Base-by-base conservation (phyloP, 2,797 vertebrate species). In the Chelonia mydas region DNA sequence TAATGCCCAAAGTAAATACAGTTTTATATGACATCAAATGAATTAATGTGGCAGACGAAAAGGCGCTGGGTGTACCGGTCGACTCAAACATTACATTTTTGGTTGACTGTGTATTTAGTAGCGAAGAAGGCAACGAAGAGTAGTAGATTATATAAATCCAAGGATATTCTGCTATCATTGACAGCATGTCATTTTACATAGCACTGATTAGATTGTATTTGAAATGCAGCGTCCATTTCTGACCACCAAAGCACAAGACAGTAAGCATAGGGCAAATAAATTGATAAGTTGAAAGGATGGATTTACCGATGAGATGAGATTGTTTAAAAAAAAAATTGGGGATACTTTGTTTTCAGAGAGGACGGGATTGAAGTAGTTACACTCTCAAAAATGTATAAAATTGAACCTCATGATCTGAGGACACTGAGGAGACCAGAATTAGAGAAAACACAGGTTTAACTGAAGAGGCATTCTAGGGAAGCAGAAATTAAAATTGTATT, bases 131-230 rank as follows among this genome's bases (percentile, higher is more conserved):
- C 28, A 88, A 45, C 25, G 47, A 37, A 55, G 87, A 77, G 91
- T 27, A 57, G 23, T 33, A 16, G 9, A 74, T 27, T 76, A 76
- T 41, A 76, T 76, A 47, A 47, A 76, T 87, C 45, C 6, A 50
- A 54, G 81, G 92, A 45, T 15, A 77, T 6, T 55, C 0, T 19
- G 28, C 17, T 76, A n/a, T 81, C 61, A 68, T 3, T 12, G 13
- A 50, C 17, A 87, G 78, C 33, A 91, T 74, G 19, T 53, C 80
- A 11, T 85, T 87, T 50, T 16, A 1, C 7, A 10, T 45, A 88
- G 81, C 53, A 1, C 2, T 21, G 59, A 2, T 83, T 74, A 65
- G 0, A 0, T 19, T 21, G 41, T 65, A 21, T 68, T 90, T 90
- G n/a, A 87, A 87, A 81, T 74, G 68, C 1, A 74, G 50, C 0